These are phyloP conservation scores for Columbina picui DNA, from an alignment of 2,113 vertebrate species.

Conservation along the genomic window DNA sequence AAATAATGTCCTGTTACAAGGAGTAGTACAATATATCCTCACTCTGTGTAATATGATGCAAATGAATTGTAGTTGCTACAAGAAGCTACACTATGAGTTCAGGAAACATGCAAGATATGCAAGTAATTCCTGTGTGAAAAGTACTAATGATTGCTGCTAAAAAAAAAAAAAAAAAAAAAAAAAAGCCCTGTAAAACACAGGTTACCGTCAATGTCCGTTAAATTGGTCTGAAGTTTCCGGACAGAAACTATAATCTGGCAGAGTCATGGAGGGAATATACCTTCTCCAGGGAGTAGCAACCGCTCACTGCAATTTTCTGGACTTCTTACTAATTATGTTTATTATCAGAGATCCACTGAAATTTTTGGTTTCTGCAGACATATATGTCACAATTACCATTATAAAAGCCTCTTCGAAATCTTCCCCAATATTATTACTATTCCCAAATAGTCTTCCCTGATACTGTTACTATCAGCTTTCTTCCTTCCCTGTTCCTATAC, in stretches of 20 bases:
- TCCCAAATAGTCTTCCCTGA: not conserved
- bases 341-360: not conserved
- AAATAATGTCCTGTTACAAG: not conserved
- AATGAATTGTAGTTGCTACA: not conserved
- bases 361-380: not conserved
- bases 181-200: not conserved
- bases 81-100: not conserved
- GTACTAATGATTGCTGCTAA: not conserved
- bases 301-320: not conserved
- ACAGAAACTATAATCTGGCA: not conserved
- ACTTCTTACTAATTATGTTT: not conserved
- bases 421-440: not conserved
- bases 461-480: not conserved
- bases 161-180: fast-evolving
- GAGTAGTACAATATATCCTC: not conserved
- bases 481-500: not conserved
- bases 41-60: not conserved
- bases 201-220: not conserved
- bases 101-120: not conserved
- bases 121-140: not conserved
- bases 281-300: not conserved
- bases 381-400: not conserved
- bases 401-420: not conserved
- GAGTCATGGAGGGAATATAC: not conserved
- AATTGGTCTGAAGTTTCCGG: not conserved